Percentiles rank a stretch among this genome's conserved stretches.
Conservation (phyloP, 2,797 vertebrate species). For the Acridotheres tristis region DNA sequence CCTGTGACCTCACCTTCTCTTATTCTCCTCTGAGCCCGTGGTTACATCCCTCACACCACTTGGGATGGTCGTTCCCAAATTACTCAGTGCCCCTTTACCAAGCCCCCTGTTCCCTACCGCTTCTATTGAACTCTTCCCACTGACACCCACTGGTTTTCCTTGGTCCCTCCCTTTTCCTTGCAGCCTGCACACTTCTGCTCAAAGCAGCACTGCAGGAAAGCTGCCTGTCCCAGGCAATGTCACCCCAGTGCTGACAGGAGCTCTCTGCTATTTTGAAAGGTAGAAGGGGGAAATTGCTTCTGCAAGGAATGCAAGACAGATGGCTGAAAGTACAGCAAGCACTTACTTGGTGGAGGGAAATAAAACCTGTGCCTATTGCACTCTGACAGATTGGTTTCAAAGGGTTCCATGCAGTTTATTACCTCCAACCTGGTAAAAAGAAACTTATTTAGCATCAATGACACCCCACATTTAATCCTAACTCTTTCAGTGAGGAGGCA, state of each 20-base stretch:
- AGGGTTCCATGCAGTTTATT: slow-evolving; percentile 1
- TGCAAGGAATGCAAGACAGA: slow-evolving; percentile 7
- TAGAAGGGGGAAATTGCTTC: slow-evolving; percentile 1
- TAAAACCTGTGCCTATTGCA: slow-evolving; percentile 36
- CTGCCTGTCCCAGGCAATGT: background rate
- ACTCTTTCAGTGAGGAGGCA: background rate
- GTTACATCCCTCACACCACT: background rate
- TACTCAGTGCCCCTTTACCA: background rate
- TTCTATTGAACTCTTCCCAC: background rate
- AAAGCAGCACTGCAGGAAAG: background rate
- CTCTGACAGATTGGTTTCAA: slow-evolving; percentile 37
- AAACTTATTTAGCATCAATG: background rate
- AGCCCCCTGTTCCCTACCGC: background rate
- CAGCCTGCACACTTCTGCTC: background rate
- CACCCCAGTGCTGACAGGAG: background rate
- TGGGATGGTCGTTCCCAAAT: background rate
- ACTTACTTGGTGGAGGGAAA: background rate
- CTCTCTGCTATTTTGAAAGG: background rate
- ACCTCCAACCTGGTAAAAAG: background rate
- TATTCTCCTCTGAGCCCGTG: background rate
- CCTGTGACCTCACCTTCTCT: background rate
- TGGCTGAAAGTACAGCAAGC: slow-evolving; percentile 1
- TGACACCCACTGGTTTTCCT: background rate
- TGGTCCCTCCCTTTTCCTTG: background rate
- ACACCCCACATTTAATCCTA: background rate